phyloP scores from a whole-genome alignment of 53 echinoderm and acorn worm genomes.

The Astropecten irregularis region DNA sequence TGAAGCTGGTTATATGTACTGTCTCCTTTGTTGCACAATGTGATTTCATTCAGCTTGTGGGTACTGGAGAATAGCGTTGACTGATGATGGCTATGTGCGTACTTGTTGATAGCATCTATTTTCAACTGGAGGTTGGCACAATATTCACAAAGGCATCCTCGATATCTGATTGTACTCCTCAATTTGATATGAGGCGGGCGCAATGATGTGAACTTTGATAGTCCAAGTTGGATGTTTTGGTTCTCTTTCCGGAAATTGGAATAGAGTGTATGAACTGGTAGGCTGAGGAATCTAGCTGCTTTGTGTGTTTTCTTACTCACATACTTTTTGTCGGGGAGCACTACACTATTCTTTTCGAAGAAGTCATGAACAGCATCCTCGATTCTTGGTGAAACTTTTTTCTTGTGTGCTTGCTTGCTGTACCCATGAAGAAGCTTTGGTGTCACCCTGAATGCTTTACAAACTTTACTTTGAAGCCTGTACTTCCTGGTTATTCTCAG shows the following conservation, averaged over 20 bases:
- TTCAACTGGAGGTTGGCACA: slow-evolving; percentile 64
- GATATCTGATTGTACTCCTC: slow-evolving; percentile 35
- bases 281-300: slow-evolving; percentile 56
- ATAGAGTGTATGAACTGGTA: neutral
- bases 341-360: slow-evolving; percentile 34
- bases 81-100: slow-evolving; percentile 1
- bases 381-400: slow-evolving; percentile 7
- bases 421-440: slow-evolving; percentile 26
- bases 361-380: slow-evolving; percentile 1
- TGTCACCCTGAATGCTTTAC: slow-evolving; percentile 41
- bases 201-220: slow-evolving; percentile 41
- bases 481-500: slow-evolving; percentile 47
- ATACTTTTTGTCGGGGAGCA: slow-evolving; percentile 54
- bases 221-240: slow-evolving; percentile 5
- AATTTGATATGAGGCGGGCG: slow-evolving; percentile 47
- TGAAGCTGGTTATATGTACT: slow-evolving; percentile 11
- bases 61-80: slow-evolving; percentile 10
- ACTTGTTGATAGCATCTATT: slow-evolving; percentile 44
- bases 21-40: slow-evolving; percentile 45
- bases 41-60: slow-evolving; percentile 24
- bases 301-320: slow-evolving; percentile 61
- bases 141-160: slow-evolving; percentile 73
- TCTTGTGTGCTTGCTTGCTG: neutral
- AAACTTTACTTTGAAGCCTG: slow-evolving; percentile 29
- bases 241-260: slow-evolving; percentile 47